Conservation (phyloP, 2,797 vertebrate genomes). For the Nyctibius grandis region DNA sequence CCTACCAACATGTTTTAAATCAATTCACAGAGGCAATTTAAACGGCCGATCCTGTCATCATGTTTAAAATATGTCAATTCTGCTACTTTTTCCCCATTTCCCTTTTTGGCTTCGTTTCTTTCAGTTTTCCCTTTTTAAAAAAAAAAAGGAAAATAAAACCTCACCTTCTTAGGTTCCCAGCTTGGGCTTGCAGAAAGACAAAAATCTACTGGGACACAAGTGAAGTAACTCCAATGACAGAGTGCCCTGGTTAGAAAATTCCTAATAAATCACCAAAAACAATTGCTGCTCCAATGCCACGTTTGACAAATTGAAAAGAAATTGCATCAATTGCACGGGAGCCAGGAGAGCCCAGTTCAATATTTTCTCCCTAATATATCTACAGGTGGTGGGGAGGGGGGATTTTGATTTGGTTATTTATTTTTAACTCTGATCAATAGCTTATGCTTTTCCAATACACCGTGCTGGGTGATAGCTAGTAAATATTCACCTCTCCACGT, state of each 20-base stretch:
- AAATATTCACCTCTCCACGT: neutral
- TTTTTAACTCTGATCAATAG: neutral
- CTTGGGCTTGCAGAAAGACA: constrained; percentile 25
- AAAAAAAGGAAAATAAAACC: neutral
- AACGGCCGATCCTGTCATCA: constrained; percentile 64
- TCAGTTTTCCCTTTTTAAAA: neutral
- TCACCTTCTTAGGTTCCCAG: neutral
- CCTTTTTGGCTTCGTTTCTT: constrained; percentile 42
- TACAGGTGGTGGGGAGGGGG: constrained; percentile 2
- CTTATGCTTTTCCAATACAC: neutral
- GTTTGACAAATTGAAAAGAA: constrained; percentile 81
- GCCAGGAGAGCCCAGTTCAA: constrained; percentile 74
- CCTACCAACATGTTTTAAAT: constrained; percentile 74
- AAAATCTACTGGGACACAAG: constrained; percentile 27
- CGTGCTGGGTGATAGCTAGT: neutral
- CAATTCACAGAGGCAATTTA: constrained; percentile 74
- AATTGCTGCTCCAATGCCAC: constrained; percentile 59
- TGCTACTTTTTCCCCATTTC: constrained; percentile 9
- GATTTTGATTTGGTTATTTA: neutral
- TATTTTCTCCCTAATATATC: constrained; percentile 52
- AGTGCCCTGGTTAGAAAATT: constrained; percentile 74
- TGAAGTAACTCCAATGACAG: constrained; percentile 74
- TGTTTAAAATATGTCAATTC: constrained; percentile 71
- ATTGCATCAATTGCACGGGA: constrained; percentile 72
- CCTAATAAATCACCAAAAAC: constrained; percentile 83